Evolutionary conservation across 2,797 vertebrate species (phyloP), one percentile per base, ranked within the genome.

Genomic region (Eulemur coronatus): DNA sequence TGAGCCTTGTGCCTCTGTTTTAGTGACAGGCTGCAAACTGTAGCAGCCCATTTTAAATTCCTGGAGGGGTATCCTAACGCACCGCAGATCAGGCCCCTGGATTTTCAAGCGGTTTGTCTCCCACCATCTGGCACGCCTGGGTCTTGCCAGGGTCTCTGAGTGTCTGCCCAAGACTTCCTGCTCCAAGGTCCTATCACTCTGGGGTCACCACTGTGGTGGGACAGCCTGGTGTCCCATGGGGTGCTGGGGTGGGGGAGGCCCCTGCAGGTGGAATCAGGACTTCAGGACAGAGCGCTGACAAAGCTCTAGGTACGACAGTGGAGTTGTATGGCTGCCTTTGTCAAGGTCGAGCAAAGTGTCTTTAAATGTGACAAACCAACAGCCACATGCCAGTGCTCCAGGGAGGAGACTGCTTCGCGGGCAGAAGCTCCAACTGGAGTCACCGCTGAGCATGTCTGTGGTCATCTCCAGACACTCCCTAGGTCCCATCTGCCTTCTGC

Each of bases 281-380:
- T 89, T 55, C 1, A 11, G 35, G 41, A 65, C 41, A 35, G 43
- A 55, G 52, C 52, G 46, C 35, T 22, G 11, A 22, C 30, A 1
- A 26, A 9, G 63, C 72, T 50, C 50, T 17, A 4, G 0, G 1
- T 11, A 13, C 0, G 0, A 72, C 15, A 48, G 1, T 15, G 76
- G 50, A 12, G 30, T 1, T 4, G 18, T 20, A 3, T 1, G 30
- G 24, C 43, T 2, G 2, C 52, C 69, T 38, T 75, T 22, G 43
- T 72, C 69, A 30, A 57, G 33, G 9, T 22, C 24, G 11, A 38
- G 59, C 28, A 63, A 13, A 55, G 38, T 0, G 0, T 20, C 10
- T 35, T 13, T 84, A 38, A 38, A 6, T 0, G 11, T 15, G 46
- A 76, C 13, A 7, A 26, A 4, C 10, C 20, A 2, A 18, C 2